phyloP scores from a whole-genome alignment of 1,140 invertebrate genomes.

The Sminthurides bifidus region DNA sequence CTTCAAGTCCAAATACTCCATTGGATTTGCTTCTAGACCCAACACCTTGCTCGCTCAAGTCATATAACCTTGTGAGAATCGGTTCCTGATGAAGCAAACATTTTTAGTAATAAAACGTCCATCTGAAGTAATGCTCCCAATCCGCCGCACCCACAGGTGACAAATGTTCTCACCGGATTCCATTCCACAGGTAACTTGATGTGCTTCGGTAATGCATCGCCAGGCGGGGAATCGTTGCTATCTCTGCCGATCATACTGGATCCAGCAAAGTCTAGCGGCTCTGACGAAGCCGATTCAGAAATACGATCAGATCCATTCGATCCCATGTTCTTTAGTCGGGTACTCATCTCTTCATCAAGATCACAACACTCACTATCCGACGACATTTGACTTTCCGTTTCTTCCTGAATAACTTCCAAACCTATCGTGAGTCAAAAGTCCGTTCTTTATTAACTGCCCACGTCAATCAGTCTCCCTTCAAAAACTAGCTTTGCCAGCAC shows the following conservation, averaged over 20 bases:
- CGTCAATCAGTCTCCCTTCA: neutral
- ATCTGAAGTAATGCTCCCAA: neutral
- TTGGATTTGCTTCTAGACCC: constrained; percentile 2
- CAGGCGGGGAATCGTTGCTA: neutral
- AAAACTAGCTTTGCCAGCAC: neutral
- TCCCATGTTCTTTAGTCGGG: constrained; percentile 29
- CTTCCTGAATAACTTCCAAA: constrained; percentile 31
- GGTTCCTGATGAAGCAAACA: constrained; percentile 9
- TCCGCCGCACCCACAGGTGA: neutral
- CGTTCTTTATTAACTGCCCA: neutral
- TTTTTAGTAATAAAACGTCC: neutral
- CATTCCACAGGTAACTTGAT: constrained; percentile 29
- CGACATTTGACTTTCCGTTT: constrained; percentile 31
- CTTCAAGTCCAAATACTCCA: constrained; percentile 15
- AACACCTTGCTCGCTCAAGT: constrained; percentile 17
- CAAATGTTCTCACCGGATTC: constrained; percentile 24
- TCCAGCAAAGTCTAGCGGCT: neutral
- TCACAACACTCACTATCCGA: neutral
- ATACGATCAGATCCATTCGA: constrained; percentile 20
- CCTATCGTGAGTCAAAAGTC: constrained; percentile 10
- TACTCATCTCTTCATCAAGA: no score
- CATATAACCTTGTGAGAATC: constrained; percentile 15
- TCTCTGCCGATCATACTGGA: neutral
- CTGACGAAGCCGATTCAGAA: constrained; percentile 23
- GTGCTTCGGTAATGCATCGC: constrained; percentile 27